Conservation (phyloP, 2,797 vertebrate species). For the Platyrinchus mystaceus region DNA sequence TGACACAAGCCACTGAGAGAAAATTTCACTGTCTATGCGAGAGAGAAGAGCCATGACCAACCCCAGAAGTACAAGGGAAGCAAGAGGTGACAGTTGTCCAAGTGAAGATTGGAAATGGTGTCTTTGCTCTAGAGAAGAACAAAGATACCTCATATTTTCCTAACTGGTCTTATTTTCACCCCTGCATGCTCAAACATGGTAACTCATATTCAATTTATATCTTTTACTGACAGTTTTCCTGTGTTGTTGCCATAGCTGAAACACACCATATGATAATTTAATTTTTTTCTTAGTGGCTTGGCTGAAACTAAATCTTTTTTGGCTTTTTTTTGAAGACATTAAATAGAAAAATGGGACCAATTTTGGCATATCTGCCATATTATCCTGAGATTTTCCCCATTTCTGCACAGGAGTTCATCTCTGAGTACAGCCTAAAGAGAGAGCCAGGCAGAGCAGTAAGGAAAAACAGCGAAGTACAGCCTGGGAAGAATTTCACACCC, state of each 20-base stretch:
- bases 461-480: not conserved
- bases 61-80: not conserved
- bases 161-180: not conserved
- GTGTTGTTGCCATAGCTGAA: not conserved
- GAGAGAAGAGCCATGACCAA: not conserved
- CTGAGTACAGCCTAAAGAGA: not conserved
- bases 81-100: rapidly evolving
- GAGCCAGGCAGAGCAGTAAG: not conserved
- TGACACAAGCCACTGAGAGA: not conserved
- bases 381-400: not conserved
- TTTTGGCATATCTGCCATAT: not conserved
- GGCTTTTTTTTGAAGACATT: not conserved
- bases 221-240: not conserved
- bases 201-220: not conserved
- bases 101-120: not conserved
- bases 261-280: not conserved
- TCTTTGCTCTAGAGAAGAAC: not conserved
- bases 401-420: not conserved
- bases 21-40: not conserved
- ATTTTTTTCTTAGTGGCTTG: not conserved
- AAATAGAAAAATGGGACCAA: not conserved
- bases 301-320: not conserved
- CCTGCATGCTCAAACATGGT: not conserved
- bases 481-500: not conserved
- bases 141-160: not conserved